phyloP scores from a whole-genome alignment of 1,140 invertebrate genomes.

The Drosophila pandora region DNA sequence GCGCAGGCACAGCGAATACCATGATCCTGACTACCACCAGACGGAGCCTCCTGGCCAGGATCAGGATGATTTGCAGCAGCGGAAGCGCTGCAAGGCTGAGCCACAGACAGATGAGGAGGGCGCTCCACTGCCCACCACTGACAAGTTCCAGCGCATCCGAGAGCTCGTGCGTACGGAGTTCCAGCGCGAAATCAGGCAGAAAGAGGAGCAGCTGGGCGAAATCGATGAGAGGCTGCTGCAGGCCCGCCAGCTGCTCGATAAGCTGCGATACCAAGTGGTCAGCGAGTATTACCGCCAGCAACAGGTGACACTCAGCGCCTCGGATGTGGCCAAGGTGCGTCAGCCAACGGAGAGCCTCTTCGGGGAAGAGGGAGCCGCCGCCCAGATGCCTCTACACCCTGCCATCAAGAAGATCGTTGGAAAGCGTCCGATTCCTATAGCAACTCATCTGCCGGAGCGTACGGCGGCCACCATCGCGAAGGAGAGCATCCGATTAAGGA shows the following conservation, averaged over 20 bases:
- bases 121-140: neutral
- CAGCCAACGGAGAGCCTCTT: conserved; percentile 45
- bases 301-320: conserved; percentile 84
- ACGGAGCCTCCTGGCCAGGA: conserved; percentile 1
- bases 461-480: conserved; percentile 84
- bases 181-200: conserved; percentile 84
- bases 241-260: conserved; percentile 88
- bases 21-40: conserved; percentile 75
- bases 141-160: conserved; percentile 35
- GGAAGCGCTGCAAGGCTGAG: conserved; percentile 34
- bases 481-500: conserved; percentile 72
- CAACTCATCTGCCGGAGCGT: conserved; percentile 83
- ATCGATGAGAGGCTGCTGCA: conserved; percentile 87
- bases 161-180: conserved; percentile 84
- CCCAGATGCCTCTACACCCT: conserved; percentile 89
- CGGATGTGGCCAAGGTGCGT: conserved; percentile 84
- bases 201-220: conserved; percentile 85
- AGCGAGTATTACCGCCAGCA: conserved; percentile 89
- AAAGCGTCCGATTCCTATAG: conserved; percentile 83
- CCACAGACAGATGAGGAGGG: conserved; percentile 2
- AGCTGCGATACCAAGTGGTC: conserved; percentile 88
- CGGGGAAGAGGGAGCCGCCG: conserved; percentile 29
- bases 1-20: conserved; percentile 75
- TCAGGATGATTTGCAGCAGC: neutral
- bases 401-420: conserved; percentile 89